Percentiles rank a stretch among this genome's conserved stretches.
Conservation (phyloP, 2,888 invertebrate genomes). For the Drosophila demipolita region DNA sequence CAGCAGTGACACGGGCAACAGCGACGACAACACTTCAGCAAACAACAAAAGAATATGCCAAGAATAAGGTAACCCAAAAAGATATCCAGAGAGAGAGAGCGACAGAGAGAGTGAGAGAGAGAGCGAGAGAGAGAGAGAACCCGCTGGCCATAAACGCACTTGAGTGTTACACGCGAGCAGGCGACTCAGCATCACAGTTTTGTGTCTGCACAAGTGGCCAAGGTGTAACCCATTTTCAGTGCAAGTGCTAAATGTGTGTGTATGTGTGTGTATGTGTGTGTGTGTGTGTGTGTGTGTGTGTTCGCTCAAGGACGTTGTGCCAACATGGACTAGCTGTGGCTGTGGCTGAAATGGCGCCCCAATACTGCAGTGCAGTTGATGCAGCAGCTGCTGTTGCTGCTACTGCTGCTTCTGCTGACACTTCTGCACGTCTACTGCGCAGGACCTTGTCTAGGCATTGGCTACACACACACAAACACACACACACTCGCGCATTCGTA, state of each 20-base stretch:
- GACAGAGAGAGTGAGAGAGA: not conserved
- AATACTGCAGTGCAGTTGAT: conserved; percentile 60
- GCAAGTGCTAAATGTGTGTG: conserved; percentile 38
- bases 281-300: conserved; percentile 22
- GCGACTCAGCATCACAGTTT: conserved; percentile 12
- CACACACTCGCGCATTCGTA: conserved; percentile 41
- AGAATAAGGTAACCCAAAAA: conserved; percentile 79
- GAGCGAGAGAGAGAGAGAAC: conserved; percentile 10
- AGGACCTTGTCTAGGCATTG: conserved; percentile 67
- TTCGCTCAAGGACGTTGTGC: conserved; percentile 70
- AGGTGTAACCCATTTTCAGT: conserved; percentile 57
- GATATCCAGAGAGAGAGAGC: conserved; percentile 19
- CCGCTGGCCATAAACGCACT: conserved; percentile 74
- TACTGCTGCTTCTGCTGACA: conserved; percentile 22
- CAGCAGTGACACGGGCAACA: conserved; percentile 41
- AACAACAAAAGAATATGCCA: conserved; percentile 64
- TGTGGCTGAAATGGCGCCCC: conserved; percentile 59
- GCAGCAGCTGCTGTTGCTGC: conserved; percentile 29
- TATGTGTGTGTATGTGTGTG: conserved; percentile 5
- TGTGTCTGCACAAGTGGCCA: conserved; percentile 46
- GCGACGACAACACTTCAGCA: conserved; percentile 49
- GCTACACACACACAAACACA: conserved; percentile 16
- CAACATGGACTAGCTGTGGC: conserved; percentile 22
- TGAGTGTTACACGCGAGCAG: conserved; percentile 53
- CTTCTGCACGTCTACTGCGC: conserved; percentile 66